These are phyloP conservation scores for Fulica atra DNA, from an alignment of 2,113 vertebrate species.

Conservation along the genomic window DNA sequence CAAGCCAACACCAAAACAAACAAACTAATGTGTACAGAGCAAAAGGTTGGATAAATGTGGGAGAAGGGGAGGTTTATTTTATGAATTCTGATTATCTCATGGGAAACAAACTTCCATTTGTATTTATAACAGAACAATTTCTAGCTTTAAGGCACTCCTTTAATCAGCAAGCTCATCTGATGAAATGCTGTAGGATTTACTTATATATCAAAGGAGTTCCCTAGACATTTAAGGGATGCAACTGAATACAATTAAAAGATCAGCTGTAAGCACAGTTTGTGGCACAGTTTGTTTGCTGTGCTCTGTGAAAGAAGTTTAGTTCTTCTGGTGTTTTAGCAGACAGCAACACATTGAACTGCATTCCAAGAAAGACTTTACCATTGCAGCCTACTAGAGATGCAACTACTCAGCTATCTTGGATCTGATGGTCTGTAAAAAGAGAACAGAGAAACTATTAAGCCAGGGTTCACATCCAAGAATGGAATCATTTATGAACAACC, in stretches of 20 bases:
- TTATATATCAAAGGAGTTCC: constrained; percentile 64
- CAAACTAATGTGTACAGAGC: not conserved
- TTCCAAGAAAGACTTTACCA: constrained; percentile 17
- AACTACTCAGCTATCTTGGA: constrained; percentile 34
- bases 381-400: not conserved
- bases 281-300: constrained; percentile 10
- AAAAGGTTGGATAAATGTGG: not conserved
- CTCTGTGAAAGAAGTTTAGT: constrained; percentile 5
- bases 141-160: constrained; percentile 41
- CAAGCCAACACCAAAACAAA: not conserved
- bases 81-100: constrained; percentile 27
- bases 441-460: constrained; percentile 45
- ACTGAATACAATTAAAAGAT: constrained; percentile 69
- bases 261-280: constrained; percentile 31
- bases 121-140: constrained; percentile 51
- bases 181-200: constrained; percentile 65
- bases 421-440: constrained; percentile 54
- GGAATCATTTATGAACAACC: constrained; percentile 38
- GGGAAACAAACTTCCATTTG: constrained; percentile 18
- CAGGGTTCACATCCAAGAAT: not conserved
- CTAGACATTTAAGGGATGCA: constrained; percentile 42
- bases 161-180: constrained; percentile 65
- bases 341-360: not conserved
- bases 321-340: constrained; percentile 25
- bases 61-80: constrained; percentile 13